These are phyloP conservation scores for Amblyopsis hoosieri DNA, from an alignment of 2,797 vertebrate species.

Conservation along the genomic window DNA sequence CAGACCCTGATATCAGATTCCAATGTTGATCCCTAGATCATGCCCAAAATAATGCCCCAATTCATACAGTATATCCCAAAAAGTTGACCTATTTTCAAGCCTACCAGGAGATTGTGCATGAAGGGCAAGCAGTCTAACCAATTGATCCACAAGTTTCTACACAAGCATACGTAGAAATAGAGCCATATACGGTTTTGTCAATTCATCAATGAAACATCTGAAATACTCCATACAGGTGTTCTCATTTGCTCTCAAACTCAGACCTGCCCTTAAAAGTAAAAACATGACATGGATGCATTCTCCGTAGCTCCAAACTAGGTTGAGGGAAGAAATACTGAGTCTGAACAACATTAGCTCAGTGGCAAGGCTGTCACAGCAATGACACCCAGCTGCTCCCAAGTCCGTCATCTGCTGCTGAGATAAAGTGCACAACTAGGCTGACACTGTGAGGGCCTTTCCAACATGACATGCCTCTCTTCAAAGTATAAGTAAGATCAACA, in stretches of 20 bases:
- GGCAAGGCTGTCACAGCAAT: constrained; percentile 45
- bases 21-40: too few relatives aligned
- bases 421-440: constrained; percentile 50
- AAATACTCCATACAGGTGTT: constrained; percentile 18
- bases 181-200: neutral
- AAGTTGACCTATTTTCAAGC: too few relatives aligned
- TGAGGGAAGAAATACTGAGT: constrained; percentile 36
- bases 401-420: constrained; percentile 40
- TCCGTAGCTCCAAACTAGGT: constrained; percentile 49
- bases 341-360: constrained; percentile 49
- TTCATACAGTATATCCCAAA: too few relatives aligned
- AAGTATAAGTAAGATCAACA: constrained; percentile 52
- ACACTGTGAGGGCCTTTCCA: constrained; percentile 42
- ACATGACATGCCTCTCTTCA: constrained; percentile 49
- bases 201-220: constrained; percentile 21
- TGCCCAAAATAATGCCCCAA: too few relatives aligned
- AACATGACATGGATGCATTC: constrained; percentile 46
- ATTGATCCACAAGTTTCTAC: too few relatives aligned
- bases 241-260: constrained; percentile 35
- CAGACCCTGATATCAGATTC: too few relatives aligned
- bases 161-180: neutral
- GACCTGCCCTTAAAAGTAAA: constrained; percentile 30
- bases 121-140: too few relatives aligned
- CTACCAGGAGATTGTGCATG: too few relatives aligned
- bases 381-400: constrained; percentile 48